These are phyloP conservation scores for Rugalucina vietnamica DNA, from an alignment of 2,888 invertebrate species.

Conservation along the genomic window DNA sequence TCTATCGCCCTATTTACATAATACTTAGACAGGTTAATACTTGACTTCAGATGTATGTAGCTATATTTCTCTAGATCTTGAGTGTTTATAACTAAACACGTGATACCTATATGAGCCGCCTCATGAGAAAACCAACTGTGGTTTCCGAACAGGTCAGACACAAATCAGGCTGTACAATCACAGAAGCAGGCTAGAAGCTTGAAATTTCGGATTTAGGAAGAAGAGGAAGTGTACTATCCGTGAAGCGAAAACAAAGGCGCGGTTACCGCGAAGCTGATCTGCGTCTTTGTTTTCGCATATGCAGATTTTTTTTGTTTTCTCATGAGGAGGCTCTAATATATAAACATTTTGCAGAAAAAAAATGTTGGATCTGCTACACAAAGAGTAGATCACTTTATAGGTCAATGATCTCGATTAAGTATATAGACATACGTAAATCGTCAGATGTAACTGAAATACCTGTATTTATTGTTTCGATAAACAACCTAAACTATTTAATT, in stretches of 20 bases:
- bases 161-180: background rate
- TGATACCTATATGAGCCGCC: background rate
- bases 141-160: background rate
- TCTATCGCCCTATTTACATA: slow-evolving; percentile 28
- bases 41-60: slow-evolving; percentile 13
- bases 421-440: slow-evolving; percentile 2
- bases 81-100: slow-evolving; percentile 3
- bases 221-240: no score
- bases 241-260: no score
- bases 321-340: background rate
- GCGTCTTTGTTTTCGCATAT: no score
- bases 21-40: slow-evolving; percentile 25
- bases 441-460: background rate
- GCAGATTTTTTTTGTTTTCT: no score
- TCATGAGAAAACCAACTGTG: no score
- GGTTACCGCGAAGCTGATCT: no score
- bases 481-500: background rate
- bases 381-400: slow-evolving; percentile 5
- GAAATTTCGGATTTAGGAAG: no score
- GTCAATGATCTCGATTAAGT: slow-evolving; percentile 5
- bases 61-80: slow-evolving; percentile 10
- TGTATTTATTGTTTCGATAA: slow-evolving; percentile 12
- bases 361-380: slow-evolving; percentile 12
- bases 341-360: background rate
- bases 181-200: background rate